Percentiles rank a stretch among this genome's conserved stretches.
These are phyloP conservation scores for Pseudobourletiella spinata DNA, from an alignment of 1,140 invertebrate genomes.

Conservation along the genomic window DNA sequence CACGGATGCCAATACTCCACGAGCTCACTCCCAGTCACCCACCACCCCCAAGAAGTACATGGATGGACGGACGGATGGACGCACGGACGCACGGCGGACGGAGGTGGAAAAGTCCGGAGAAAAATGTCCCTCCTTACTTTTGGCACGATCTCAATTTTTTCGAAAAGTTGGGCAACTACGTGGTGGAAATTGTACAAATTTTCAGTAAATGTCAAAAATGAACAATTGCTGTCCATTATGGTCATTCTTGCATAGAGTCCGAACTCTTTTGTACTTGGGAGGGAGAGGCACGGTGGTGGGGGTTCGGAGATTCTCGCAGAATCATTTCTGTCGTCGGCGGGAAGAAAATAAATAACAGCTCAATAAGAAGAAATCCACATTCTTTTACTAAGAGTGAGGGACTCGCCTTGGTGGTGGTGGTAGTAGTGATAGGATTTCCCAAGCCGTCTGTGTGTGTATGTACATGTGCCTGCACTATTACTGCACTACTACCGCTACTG, in stretches of 20 bases:
- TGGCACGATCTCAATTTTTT: conserved; percentile 37
- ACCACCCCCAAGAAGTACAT: too few relatives aligned
- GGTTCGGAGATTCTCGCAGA: conserved; percentile 28
- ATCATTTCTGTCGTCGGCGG: conserved; percentile 34
- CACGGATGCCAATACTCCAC: too few relatives aligned
- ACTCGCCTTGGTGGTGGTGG: not conserved
- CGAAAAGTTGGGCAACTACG: conserved; percentile 27
- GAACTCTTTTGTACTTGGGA: conserved; percentile 20
- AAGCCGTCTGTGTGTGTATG: not conserved
- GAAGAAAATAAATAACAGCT: conserved; percentile 36
- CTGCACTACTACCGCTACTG: too few relatives aligned
- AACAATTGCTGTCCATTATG: conserved; percentile 37
- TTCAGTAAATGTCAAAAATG: conserved; percentile 37
- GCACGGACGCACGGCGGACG: not conserved
- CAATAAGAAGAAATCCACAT: conserved; percentile 23
- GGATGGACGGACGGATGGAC: not conserved
- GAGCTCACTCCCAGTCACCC: too few relatives aligned
- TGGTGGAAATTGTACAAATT: conserved; percentile 35
- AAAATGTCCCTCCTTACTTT: conserved; percentile 29
- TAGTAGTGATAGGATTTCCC: not conserved
- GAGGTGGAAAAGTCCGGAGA: conserved; percentile 19
- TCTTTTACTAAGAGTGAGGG: not conserved
- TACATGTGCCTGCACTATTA: too few relatives aligned
- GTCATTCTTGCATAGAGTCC: conserved; percentile 36
- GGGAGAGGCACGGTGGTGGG: too few relatives aligned